phyloP scores from a whole-genome alignment of 2,888 invertebrate genomes.

The Venustoraphidia nigricollis region DNA sequence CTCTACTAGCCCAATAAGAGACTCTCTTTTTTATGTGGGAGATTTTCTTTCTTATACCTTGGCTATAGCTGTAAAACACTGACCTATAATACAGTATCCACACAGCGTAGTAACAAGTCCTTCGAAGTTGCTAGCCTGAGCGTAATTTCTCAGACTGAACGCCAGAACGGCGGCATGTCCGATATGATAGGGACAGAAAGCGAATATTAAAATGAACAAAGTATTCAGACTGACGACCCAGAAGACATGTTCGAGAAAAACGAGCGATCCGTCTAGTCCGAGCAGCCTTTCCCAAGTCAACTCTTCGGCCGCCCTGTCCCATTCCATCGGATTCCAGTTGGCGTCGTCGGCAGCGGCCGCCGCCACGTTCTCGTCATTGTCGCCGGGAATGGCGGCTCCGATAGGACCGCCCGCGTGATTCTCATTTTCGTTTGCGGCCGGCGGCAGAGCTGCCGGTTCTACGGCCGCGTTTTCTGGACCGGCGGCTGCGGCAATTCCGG shows the following conservation, averaged over 20 bases:
- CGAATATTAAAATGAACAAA: constrained; percentile 91
- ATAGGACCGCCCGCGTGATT: constrained; percentile 4
- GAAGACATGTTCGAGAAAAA: constrained; percentile 96
- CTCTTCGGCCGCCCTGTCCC: constrained; percentile 95
- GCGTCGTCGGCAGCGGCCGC: constrained; percentile 54
- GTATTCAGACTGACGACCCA: constrained; percentile 98
- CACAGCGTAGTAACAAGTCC: constrained; percentile 83
- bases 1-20: too few species aligned
- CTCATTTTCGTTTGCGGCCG: constrained; percentile 14
- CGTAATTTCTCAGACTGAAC: constrained; percentile 48
- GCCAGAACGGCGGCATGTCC: constrained; percentile 70
- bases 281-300: constrained; percentile 94
- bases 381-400: not conserved
- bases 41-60: too few species aligned
- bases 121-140: constrained; percentile 73
- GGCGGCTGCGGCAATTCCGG: too few species aligned
- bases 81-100: constrained; percentile 85
- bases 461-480: too few species aligned
- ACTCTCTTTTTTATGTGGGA: too few species aligned
- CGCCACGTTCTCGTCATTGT: constrained; percentile 30
- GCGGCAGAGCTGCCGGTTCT: not conserved
- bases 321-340: constrained; percentile 98
- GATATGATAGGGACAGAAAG: constrained; percentile 92
- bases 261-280: constrained; percentile 90
- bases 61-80: too few species aligned